Conservation (phyloP, 2,888 invertebrate species). For the Leptopilina drosophilae region DNA sequence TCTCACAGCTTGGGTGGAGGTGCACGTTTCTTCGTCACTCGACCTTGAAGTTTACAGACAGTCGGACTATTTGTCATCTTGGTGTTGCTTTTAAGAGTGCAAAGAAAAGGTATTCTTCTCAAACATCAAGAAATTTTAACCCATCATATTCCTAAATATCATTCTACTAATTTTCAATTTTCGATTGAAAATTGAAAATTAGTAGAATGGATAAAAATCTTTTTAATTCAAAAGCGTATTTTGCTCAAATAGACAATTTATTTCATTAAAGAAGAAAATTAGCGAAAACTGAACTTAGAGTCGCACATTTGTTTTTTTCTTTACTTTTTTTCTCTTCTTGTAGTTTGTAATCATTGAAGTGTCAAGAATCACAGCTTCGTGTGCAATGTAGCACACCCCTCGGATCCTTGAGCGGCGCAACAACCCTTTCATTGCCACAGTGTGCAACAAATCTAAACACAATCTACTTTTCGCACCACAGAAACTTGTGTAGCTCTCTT, state of each 20-base stretch:
- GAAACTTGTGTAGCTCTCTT: constrained; percentile 28
- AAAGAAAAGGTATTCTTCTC: constrained; percentile 31
- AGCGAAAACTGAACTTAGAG: neutral
- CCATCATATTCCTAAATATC: no score
- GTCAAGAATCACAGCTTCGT: constrained; percentile 24
- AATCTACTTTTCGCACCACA: constrained; percentile 27
- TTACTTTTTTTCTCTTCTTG: neutral
- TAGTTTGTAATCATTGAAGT: neutral
- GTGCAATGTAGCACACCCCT: neutral
- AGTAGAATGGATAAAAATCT: no score
- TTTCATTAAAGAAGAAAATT: no score
- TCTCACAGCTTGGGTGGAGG: constrained; percentile 42
- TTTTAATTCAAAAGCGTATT: no score
- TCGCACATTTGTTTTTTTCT: neutral
- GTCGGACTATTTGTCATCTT: constrained; percentile 38
- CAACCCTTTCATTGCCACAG: constrained; percentile 17
- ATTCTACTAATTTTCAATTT: no score
- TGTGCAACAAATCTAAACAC: constrained; percentile 24
- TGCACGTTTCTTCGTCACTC: constrained; percentile 45
- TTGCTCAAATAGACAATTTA: no score
- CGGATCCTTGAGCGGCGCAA: constrained; percentile 15
- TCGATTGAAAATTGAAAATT: no score
- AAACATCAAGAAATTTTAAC: neutral
- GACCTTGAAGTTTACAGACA: constrained; percentile 28
- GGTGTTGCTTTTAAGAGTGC: constrained; percentile 25